Evolutionary conservation across 2,113 vertebrate genomes (phyloP).

Genomic region (Mellivora capensis): DNA sequence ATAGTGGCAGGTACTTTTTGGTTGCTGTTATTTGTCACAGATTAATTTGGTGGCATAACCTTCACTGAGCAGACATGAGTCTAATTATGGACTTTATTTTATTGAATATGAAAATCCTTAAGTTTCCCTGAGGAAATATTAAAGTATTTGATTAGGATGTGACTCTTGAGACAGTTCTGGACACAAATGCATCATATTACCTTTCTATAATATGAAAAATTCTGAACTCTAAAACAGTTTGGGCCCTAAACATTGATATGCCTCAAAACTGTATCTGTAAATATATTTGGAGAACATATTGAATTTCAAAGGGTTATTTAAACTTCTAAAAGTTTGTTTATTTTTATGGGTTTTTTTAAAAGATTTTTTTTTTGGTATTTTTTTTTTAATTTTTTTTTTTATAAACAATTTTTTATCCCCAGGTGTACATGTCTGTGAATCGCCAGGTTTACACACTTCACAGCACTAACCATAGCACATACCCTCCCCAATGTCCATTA

Average conservation of each 20-base stretch:
- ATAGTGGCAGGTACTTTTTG: background rate
- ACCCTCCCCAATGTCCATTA: too few relatives aligned
- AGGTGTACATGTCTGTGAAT: too few relatives aligned
- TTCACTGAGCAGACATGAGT: background rate
- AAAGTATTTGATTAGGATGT: background rate
- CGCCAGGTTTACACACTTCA: too few relatives aligned
- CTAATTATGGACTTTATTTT: background rate
- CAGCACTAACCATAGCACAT: too few relatives aligned
- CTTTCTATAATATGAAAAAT: slow-evolving; percentile 11
- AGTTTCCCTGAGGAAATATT: background rate
- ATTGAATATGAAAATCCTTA: background rate
- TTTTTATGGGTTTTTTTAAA: background rate
- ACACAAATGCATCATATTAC: background rate
- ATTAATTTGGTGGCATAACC: background rate
- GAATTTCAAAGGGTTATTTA: slow-evolving; percentile 5
- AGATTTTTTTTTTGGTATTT: too few relatives aligned
- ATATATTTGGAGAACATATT: background rate
- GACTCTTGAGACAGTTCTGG: background rate
- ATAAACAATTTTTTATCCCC: too few relatives aligned
- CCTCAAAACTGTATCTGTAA: slow-evolving; percentile 6
- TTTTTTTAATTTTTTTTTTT: too few relatives aligned
- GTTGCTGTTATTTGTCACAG: background rate
- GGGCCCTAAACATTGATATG: background rate
- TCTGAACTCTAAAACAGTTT: background rate
- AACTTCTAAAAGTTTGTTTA: background rate